Evolutionary conservation across 2,888 invertebrate species (phyloP), one percentile per base, ranked within the genome.

Genomic region (Oligia strigilis): DNA sequence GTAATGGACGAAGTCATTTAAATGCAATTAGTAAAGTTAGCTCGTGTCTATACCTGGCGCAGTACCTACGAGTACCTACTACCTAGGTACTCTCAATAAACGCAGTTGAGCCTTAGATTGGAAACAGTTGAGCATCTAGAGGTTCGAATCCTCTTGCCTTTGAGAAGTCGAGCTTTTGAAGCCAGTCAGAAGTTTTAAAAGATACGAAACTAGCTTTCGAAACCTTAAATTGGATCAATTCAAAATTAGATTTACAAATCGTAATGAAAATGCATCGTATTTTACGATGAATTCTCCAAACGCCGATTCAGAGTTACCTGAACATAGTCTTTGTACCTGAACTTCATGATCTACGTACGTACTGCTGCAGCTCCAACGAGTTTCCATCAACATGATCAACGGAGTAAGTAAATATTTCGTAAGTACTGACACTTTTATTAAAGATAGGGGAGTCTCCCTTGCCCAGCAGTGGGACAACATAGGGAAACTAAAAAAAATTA

Each of bases 1-100:
- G 23, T 72, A 81, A 75, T 75, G 29, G 29, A 60, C 64, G 19
- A n/a, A 72, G 64, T 70, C 11, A 70, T 83, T 81, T 58, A n/a
- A 69, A 81, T 46, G 40, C 60, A 60, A 70, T 86, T 65, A 86
- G 65, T 70, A 40, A 14, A 1, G 29, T 49, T 2, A 55, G 5
- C 29, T 70, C 11, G 23, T 14, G 14, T 36, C 13, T 17, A 23
- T 29, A 19, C 17, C 29, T 55, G 19, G 19, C 19, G 29, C 29
- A 62, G 23, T 49, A 14, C 23, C n/a, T 74, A n/a, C n/a, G n/a
- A n/a, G n/a, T n/a, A 40, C n/a, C 4, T n/a, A 52, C n/a, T 74
- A 40, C n/a, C 4, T 29, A 52, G 17, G 36, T n/a, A 52, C 40
- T n/a, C 36, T 60, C 14, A 23, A 80, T 36, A 23, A 11, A 17